Conservation (phyloP, 2,113 vertebrate genomes). For the Acrocephalus kingi region DNA sequence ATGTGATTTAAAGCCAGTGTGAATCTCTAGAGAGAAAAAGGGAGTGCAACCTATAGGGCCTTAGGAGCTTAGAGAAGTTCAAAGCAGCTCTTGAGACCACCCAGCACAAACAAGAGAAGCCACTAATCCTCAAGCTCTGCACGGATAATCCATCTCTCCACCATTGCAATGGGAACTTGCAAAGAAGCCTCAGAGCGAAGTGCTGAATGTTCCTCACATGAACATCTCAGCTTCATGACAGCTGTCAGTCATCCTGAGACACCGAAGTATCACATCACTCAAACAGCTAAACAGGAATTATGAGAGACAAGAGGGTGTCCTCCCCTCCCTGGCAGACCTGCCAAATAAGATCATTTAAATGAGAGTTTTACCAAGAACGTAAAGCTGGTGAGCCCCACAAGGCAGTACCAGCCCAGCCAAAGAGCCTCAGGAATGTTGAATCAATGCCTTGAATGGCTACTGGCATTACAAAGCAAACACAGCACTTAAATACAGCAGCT, state of each 20-base stretch:
- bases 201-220: not conserved
- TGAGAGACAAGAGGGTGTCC: not conserved
- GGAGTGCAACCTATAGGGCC: not conserved
- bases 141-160: not conserved
- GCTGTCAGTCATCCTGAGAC: not conserved
- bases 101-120: not conserved
- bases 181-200: not conserved
- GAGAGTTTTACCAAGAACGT: not conserved
- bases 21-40: not conserved
- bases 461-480: not conserved
- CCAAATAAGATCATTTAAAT: not conserved
- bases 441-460: not conserved
- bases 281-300: not conserved
- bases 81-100: not conserved
- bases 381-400: not conserved
- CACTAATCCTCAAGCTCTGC: not conserved
- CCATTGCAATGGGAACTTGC: not conserved
- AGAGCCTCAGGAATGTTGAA: not conserved
- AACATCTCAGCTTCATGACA: not conserved
- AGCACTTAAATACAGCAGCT: not conserved
- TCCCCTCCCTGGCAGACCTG: not conserved
- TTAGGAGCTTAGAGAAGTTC: fast-evolving
- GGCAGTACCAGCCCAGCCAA: not conserved
- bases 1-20: not conserved
- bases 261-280: not conserved